Evolutionary conservation across 1,140 invertebrate genomes (phyloP), one percentile per base, ranked within the genome.

Genomic region (Eriosoma lanigerum): DNA sequence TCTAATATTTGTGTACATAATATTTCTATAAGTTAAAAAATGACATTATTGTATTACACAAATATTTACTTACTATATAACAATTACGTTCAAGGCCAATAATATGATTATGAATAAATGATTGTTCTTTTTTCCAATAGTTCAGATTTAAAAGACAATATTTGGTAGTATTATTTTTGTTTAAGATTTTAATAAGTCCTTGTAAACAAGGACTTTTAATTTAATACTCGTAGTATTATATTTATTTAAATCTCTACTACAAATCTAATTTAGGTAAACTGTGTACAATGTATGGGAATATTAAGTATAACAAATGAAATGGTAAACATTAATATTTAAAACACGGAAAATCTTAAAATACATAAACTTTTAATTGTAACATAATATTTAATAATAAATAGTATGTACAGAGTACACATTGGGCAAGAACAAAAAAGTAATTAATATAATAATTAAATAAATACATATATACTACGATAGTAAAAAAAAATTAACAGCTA

Each of bases 91-190:
- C 60, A 64, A 64, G 60, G 29, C n/a, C n/a, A n/a, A n/a, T n/a
- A n/a, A n/a, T n/a, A n/a, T 3, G 29, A 17, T 62, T 62, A 64
- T 64, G 58, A n/a, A n/a, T n/a, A n/a, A n/a, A n/a, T n/a, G n/a
- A n/a, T n/a, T 56, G 4, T 62, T n/a, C 8, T 58, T 58, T 60
- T 60, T 38, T 32, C 32, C 60, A 64, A 64, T 32, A 32, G 17
- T 38, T 19, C 60, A 64, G n/a, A n/a, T n/a, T n/a, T n/a, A n/a
- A n/a, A 29, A 64, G 60, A 64, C 60, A 17, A 32, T 64, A 64
- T 64, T n/a, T 62, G 13, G 58, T 60, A 29, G 24, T 60, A 60
- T 60, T 60, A 60, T 60, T 60, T n/a, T n/a, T n/a, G n/a, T n/a
- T n/a, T n/a, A n/a, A n/a, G n/a, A n/a, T n/a, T n/a, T n/a, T n/a